A percentile compares a stretch with the other conserved stretches of the same genome.
These are phyloP conservation scores for Tauraco hartlaubi DNA, from an alignment of 2,797 vertebrate genomes.

Conservation along the genomic window DNA sequence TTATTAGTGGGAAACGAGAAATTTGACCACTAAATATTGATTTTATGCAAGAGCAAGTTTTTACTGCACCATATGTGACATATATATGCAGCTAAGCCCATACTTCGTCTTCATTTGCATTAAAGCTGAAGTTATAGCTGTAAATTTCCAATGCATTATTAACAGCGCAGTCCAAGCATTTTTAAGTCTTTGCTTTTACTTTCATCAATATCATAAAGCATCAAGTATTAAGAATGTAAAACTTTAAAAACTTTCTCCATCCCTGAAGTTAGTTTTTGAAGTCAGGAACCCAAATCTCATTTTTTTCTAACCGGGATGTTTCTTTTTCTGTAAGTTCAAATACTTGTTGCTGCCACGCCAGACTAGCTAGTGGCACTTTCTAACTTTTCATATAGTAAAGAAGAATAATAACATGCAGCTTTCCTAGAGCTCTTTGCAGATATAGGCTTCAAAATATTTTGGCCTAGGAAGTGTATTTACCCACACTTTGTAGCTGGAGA, in stretches of 20 bases:
- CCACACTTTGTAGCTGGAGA: neutral
- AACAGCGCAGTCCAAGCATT: neutral
- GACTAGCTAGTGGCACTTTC: neutral
- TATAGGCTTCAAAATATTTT: neutral
- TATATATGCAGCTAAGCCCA: neutral
- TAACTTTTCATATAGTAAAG: neutral
- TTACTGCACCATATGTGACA: neutral
- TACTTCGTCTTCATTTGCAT: neutral
- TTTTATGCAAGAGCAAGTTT: constrained; percentile 22
- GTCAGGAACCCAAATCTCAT: neutral
- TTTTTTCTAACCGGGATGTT: neutral
- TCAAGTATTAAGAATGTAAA: neutral
- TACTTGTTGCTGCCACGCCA: neutral
- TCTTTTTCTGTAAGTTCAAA: neutral
- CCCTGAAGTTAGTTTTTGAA: neutral
- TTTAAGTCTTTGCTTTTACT: neutral
- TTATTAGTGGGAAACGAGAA: neutral
- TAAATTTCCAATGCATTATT: neutral
- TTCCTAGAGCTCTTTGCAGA: neutral
- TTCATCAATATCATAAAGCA: neutral
- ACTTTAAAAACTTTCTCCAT: neutral
- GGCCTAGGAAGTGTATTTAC: neutral
- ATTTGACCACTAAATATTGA: constrained; percentile 34
- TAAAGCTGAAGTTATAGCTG: neutral
- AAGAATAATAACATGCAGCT: neutral